These are phyloP conservation scores for Cromileptes altivelis DNA, from an alignment of 2,113 vertebrate species.

Conservation along the genomic window DNA sequence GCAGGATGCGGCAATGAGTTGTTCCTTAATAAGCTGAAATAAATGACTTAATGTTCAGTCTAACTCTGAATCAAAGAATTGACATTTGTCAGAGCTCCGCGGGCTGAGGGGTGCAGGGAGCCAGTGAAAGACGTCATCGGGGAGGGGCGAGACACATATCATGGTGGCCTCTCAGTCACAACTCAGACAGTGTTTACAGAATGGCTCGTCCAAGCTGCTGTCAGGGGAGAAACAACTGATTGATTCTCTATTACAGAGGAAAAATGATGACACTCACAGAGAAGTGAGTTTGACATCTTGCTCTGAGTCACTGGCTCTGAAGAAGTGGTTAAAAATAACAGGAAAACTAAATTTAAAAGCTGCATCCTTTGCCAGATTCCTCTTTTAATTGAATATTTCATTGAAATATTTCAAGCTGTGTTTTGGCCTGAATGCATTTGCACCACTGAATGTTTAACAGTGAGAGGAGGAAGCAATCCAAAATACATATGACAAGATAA, in stretches of 20 bases:
- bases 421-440: conserved; percentile 23
- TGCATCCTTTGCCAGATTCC: conserved; percentile 34
- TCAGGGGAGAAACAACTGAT: conserved; percentile 45
- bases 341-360: conserved; percentile 3
- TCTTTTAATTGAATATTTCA: conserved; percentile 38
- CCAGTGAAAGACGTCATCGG: conserved; percentile 45
- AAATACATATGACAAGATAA: background rate
- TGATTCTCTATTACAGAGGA: conserved; percentile 55
- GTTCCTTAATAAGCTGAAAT: conserved; percentile 32
- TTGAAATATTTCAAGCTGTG: conserved; percentile 46
- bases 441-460: conserved; percentile 9
- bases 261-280: conserved; percentile 36
- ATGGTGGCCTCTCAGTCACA: conserved; percentile 36
- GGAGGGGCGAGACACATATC: conserved; percentile 54
- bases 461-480: background rate
- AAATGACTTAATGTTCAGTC: conserved; percentile 38
- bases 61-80: conserved; percentile 26
- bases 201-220: conserved; percentile 41
- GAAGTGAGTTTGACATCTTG: conserved; percentile 53
- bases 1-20: background rate
- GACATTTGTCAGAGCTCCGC: conserved; percentile 23
- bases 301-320: conserved; percentile 40
- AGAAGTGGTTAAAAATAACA: conserved; percentile 32
- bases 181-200: conserved; percentile 53
- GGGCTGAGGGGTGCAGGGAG: conserved; percentile 3